phyloP scores from a whole-genome alignment of 2,113 vertebrate genomes.

The Muscicapa adusta region DNA sequence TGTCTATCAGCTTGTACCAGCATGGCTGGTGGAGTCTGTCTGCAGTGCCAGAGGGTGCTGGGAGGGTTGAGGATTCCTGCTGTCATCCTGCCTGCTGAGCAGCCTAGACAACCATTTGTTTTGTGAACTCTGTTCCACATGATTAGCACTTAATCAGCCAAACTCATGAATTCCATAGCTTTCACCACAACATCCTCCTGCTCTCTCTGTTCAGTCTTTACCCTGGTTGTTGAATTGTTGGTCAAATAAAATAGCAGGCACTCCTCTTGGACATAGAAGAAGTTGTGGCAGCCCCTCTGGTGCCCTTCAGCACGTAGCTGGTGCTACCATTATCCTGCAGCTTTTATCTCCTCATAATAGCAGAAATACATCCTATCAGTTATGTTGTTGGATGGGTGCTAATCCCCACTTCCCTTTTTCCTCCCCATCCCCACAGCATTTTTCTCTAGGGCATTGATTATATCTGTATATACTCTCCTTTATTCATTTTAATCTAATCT shows the following conservation, averaged over 20 bases:
- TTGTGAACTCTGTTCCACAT: neutral
- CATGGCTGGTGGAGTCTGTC: accelerated
- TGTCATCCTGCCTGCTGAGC: neutral
- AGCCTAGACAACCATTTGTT: neutral
- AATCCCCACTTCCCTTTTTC: neutral
- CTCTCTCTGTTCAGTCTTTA: neutral
- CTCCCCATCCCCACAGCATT: neutral
- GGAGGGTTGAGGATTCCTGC: neutral
- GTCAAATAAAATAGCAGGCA: neutral
- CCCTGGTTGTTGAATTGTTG: neutral
- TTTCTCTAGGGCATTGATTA: neutral
- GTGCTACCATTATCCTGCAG: neutral
- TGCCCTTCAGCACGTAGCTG: neutral
- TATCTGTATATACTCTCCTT: neutral
- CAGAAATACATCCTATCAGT: neutral
- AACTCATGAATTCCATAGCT: neutral
- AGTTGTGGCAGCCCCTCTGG: neutral
- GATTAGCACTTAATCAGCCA: neutral
- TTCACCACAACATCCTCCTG: neutral
- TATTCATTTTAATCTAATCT: constrained; percentile 45
- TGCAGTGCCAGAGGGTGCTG: neutral
- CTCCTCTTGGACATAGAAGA: neutral
- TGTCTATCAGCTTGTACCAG: neutral
- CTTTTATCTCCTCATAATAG: neutral
- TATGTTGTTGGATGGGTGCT: neutral